Evolutionary conservation across 2,797 vertebrate genomes (phyloP).

Genomic region (Myiothlypis coronata): DNA sequence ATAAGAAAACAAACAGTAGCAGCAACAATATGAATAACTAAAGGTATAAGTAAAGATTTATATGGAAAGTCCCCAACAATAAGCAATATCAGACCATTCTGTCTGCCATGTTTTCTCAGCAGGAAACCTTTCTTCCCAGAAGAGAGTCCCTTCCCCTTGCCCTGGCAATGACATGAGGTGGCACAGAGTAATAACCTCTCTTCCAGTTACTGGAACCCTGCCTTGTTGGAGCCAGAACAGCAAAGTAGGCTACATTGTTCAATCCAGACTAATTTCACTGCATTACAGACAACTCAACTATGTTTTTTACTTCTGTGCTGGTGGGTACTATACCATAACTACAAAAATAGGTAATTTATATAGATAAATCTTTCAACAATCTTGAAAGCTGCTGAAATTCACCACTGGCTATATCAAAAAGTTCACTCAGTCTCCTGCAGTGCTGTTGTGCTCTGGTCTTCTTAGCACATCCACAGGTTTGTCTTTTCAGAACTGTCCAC

Average conservation of each 20-base stretch:
- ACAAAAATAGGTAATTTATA: not conserved
- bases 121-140: not conserved
- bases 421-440: not conserved
- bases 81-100: not conserved
- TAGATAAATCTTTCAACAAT: not conserved
- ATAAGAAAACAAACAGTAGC: not conserved
- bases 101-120: rapidly evolving
- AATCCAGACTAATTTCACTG: not conserved
- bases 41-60: not conserved
- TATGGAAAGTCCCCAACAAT: not conserved
- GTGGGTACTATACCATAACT: not conserved
- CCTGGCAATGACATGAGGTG: not conserved
- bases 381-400: not conserved
- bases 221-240: not conserved
- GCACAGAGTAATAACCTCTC: not conserved
- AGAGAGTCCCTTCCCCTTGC: not conserved
- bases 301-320: not conserved
- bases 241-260: not conserved
- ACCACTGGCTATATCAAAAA: not conserved
- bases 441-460: not conserved
- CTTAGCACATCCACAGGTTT: not conserved
- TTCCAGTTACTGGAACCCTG: not conserved
- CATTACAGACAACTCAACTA: not conserved
- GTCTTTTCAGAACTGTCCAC: not conserved
- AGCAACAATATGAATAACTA: not conserved